Evolutionary conservation across 2,888 invertebrate species (phyloP), one percentile per base, ranked within the genome.

Genomic region (Habroteleia sp.): DNA sequence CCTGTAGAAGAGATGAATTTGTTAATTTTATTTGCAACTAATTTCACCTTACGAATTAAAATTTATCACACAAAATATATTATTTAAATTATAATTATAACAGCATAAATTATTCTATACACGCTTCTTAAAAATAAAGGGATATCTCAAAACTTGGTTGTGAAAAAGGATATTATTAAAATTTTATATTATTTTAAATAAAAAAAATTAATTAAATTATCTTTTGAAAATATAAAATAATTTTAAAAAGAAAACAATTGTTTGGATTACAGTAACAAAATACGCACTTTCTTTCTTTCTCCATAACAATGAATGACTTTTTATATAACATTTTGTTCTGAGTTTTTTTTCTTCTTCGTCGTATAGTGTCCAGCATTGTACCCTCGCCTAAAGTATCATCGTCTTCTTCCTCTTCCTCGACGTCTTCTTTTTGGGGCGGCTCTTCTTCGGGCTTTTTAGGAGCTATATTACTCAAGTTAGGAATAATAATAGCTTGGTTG

Each of bases 311-410:
- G 8, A 23, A 58, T 0, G 35, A 17, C n/a, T 50, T 52, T 2
- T 44, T 52, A 7, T 17, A 54, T 8, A 37, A 11, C 44, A 62
- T 52, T 25, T 69, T 69, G 7, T 69, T 17, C 10, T 71, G 62
- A 0, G 46, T 54, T 16, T 62, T 71, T 62, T 62, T 62, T 3
- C 71, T 29, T 10, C 71, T 7, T 11, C 54, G 31, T 0, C 71
- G 44, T 8, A 62, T 62, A 0, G 71, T 71, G 8, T 71, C 71
- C n/a, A 62, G 17, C 71, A 71, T 71, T 0, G 71, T 71, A 1
- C 71, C 62, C 11, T 62, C 62, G 16, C 62, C 62, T 7, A 62
- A 7, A 3, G 25, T 46, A 7, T 69, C 69, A 4, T 58, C 68
- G 0, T 62, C 71, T 1, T 62, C 71, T 1, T 72, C 71, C 5